Base-by-base conservation (phyloP, 2,888 invertebrate genomes). In the Plemyria rubiginata region DNA sequence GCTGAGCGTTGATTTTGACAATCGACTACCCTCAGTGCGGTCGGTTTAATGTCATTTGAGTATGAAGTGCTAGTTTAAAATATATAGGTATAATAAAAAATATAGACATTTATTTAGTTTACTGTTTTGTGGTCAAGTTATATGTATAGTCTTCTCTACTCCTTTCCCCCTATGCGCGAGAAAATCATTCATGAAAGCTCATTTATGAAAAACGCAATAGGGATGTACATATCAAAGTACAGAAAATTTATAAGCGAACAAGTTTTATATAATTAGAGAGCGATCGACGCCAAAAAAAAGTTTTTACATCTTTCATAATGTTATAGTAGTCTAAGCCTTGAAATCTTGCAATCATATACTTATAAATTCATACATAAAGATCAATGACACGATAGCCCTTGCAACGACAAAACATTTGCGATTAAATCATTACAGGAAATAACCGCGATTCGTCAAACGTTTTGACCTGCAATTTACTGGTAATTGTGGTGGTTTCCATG, bases 1-100 rank as follows among this genome's bases (percentile, higher is more conserved):
- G 65, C 54, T 52, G 50, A 67, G 68, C 71, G 77, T 80, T 84
- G 82, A 87, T 88, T 87, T 82, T 81, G 83, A 82, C 83, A 87
- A 88, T 88, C 70, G 78, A 72, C 79, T 73, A 79, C 80, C 81
- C 79, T 79, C 80, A 62, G 80, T 68, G 84, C 71, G 80, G 78
- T 79, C 67, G 75, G 66, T 67, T 62, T 75, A 70, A 75, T 71
- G 13, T 51, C 62, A 67, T 78, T 78, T 56, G 40, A 61, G 61
- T 53, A 45, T 45, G 45, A 45, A 45, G 16, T 45, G 16, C 16
- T 15, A 45, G 2, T 4, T n/a, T 16, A 45, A 16, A 45, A 8
- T 16, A 11, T 45, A 11, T 8, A 45, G 1, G 11, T 3, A 32
- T 32, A 5, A 29, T 29, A 6, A 29, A 22, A 22, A 22, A 22